Conservation (phyloP, 2,113 vertebrate species). For the Neolamprologus hecqui region DNA sequence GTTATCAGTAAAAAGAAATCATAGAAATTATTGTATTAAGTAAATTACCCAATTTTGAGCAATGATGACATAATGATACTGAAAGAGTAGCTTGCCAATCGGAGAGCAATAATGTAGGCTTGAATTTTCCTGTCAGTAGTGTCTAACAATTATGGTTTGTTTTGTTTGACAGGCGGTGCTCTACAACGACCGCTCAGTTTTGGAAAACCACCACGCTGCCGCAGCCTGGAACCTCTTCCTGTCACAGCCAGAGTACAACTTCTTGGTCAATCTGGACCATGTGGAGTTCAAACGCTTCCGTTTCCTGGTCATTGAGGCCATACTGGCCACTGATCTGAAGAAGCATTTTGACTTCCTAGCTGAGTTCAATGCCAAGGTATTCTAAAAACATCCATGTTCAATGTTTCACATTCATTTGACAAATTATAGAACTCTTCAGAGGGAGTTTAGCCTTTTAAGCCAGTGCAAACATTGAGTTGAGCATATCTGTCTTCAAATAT, state of each 20-base stretch:
- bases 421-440: background rate
- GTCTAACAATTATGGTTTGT: background rate
- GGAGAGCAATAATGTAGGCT: background rate
- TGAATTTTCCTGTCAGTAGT: background rate
- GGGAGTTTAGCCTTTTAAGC: background rate
- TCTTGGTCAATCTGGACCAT: slow-evolving; percentile 87
- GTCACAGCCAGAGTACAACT: slow-evolving; percentile 93
- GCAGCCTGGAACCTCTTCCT: slow-evolving; percentile 97
- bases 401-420: background rate
- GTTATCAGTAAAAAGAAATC: background rate
- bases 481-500: background rate
- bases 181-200: slow-evolving; percentile 94
- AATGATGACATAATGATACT: background rate
- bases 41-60: background rate
- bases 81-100: background rate
- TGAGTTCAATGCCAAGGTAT: slow-evolving; percentile 95
- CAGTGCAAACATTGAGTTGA: background rate
- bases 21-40: background rate
- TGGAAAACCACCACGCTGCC: slow-evolving; percentile 97
- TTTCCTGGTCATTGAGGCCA: slow-evolving; percentile 97
- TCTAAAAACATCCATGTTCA: background rate
- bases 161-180: slow-evolving; percentile 80
- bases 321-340: slow-evolving; percentile 95
- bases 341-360: slow-evolving; percentile 98
- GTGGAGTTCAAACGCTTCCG: slow-evolving; percentile 98